A percentile compares a stretch with the other conserved stretches of the same genome.
Evolutionary conservation across 92 coral and sea anemone genomes (phyloP).

Genomic region (Palythoa grandis): DNA sequence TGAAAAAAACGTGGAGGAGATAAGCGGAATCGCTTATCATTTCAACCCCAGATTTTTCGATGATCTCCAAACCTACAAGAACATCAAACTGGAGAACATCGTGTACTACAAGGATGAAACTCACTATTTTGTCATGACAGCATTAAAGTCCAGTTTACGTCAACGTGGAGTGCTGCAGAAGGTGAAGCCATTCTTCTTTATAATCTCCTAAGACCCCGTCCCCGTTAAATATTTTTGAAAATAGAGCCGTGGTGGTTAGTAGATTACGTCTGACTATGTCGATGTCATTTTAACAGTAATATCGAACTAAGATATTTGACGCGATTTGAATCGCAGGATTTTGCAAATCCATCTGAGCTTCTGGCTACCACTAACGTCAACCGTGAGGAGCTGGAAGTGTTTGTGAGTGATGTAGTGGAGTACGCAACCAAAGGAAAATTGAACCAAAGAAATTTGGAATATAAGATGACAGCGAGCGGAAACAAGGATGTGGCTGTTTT

Average conservation of each 20-base stretch:
- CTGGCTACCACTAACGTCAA: constrained; percentile 74
- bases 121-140: constrained; percentile 98
- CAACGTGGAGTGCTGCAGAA: constrained; percentile 81
- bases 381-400: constrained; percentile 62
- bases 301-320: no score
- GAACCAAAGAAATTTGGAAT: constrained; percentile 59
- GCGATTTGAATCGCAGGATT: constrained; percentile 57
- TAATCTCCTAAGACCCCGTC: neutral
- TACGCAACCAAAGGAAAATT: constrained; percentile 89
- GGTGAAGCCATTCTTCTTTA: constrained; percentile 49
- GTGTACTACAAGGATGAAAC: constrained; percentile 99
- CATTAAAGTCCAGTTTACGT: constrained; percentile 85
- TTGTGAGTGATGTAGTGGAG: constrained; percentile 81
- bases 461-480: constrained; percentile 67
- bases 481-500: constrained; percentile 90
- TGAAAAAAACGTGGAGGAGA: constrained; percentile 84
- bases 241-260: no score
- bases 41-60: constrained; percentile 95
- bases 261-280: no score
- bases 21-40: constrained; percentile 96
- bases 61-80: constrained; percentile 63
- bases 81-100: constrained; percentile 89
- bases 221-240: neutral
- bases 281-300: no score
- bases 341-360: constrained; percentile 67